These are phyloP conservation scores for Drosophila mimetica DNA, from an alignment of 2,888 invertebrate species.

Conservation along the genomic window DNA sequence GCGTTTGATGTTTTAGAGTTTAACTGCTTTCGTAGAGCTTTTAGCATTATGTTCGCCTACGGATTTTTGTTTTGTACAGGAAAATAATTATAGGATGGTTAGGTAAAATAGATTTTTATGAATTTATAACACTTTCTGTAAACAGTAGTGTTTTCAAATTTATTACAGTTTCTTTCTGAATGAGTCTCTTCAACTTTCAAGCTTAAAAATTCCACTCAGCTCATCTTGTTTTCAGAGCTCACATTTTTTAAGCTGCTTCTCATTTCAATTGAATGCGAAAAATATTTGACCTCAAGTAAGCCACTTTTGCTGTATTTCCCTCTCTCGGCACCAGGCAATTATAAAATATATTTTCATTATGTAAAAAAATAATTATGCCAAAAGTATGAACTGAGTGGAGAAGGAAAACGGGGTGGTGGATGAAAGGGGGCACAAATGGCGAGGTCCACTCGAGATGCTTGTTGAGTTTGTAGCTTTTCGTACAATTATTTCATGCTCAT, in stretches of 20 bases:
- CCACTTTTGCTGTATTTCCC: constrained; percentile 10
- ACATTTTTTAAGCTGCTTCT: constrained; percentile 2
- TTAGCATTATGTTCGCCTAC: constrained; percentile 45
- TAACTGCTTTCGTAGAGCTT: constrained; percentile 24
- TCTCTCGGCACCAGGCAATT: constrained; percentile 52
- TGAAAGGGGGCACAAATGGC: not conserved
- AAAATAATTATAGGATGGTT: constrained; percentile 3
- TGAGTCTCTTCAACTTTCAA: not conserved
- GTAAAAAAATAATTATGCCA: constrained; percentile 72
- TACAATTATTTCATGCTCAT: constrained; percentile 78
- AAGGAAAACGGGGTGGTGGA: not conserved
- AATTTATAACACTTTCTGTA: constrained; percentile 1
- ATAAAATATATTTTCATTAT: constrained; percentile 68
- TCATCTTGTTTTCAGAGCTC: constrained; percentile 2
- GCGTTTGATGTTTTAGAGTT: constrained; percentile 9
- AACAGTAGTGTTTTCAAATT: not conserved
- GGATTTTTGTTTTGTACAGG: not conserved
- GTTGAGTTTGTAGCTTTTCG: constrained; percentile 67
- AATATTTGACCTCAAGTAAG: constrained; percentile 47
- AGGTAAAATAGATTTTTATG: constrained; percentile 4
- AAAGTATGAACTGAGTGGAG: constrained; percentile 38
- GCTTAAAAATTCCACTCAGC: not conserved
- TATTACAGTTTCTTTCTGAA: not conserved
- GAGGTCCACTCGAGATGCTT: constrained; percentile 66
- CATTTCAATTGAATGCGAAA: constrained; percentile 15